Percentiles rank a stretch among this genome's conserved stretches.
phyloP scores from a whole-genome alignment of 2,888 invertebrate species.

The Dendrolimus houi region DNA sequence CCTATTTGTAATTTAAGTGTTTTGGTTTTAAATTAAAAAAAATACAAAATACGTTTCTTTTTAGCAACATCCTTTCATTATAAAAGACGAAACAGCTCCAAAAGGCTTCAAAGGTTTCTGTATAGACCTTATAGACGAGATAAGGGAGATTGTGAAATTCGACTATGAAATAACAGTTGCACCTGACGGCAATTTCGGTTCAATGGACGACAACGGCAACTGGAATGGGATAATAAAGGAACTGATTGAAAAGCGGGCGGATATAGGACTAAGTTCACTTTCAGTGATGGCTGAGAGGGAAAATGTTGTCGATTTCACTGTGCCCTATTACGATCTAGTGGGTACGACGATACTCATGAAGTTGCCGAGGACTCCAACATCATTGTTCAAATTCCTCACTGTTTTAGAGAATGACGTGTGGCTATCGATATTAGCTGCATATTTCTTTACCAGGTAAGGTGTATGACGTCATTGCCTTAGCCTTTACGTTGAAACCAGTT shows the following conservation, averaged over 20 bases:
- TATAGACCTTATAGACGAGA: conserved; percentile 93
- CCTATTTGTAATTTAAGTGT: too few relatives aligned
- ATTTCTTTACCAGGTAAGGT: conserved; percentile 91
- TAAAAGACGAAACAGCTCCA: conserved; percentile 79
- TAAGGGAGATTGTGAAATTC: conserved; percentile 89
- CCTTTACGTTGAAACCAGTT: conserved; percentile 6
- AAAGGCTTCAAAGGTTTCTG: conserved; percentile 92
- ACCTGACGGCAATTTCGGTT: conserved; percentile 90
- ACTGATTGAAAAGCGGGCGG: conserved; percentile 89
- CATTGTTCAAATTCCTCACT: conserved; percentile 96
- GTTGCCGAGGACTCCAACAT: conserved; percentile 91
- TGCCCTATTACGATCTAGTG: conserved; percentile 98
- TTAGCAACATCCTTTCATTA: conserved; percentile 90
- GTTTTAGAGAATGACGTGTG: conserved; percentile 97
- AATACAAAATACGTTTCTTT: conserved; percentile 20
- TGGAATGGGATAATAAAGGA: conserved; percentile 92
- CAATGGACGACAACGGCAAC: conserved; percentile 89
- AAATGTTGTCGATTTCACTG: conserved; percentile 97
- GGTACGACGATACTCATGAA: conserved; percentile 98
- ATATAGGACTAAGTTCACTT: conserved; percentile 94
- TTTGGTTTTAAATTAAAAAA: too few relatives aligned
- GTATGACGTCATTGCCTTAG: conserved; percentile 24
- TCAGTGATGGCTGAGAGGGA: conserved; percentile 98
- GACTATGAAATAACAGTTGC: conserved; percentile 92
- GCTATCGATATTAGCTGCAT: conserved; percentile 96